phyloP scores from a whole-genome alignment of 2,113 vertebrate species.

The Peromyscus leucopus region DNA sequence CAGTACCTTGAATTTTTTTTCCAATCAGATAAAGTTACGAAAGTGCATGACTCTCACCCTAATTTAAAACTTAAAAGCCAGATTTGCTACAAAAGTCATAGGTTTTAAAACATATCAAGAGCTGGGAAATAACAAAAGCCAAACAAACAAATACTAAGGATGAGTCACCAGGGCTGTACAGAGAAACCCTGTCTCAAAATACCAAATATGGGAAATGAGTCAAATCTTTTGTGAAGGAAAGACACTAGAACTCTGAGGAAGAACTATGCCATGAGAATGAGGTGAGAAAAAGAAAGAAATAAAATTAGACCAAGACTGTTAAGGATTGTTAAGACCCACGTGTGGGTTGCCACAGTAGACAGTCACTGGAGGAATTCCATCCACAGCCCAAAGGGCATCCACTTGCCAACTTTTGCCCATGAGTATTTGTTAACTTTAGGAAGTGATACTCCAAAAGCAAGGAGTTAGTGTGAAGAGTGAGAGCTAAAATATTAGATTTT shows the following conservation, averaged over 20 bases:
- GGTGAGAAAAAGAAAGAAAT: not conserved
- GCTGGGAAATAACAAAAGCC: not conserved
- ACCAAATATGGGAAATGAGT: not conserved
- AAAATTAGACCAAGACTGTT: not conserved
- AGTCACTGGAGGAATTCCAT: not conserved
- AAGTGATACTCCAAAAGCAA: not conserved
- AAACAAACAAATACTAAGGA: not conserved
- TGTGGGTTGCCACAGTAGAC: not conserved
- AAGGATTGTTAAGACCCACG: not conserved
- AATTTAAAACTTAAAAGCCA: not conserved
- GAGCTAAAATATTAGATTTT: not conserved
- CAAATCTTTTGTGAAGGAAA: not conserved
- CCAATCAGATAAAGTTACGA: slow-evolving; percentile 20
- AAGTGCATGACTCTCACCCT: not conserved
- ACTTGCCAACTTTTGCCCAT: not conserved
- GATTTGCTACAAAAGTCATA: not conserved
- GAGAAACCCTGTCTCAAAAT: not conserved
- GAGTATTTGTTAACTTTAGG: not conserved
- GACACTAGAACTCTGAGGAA: not conserved
- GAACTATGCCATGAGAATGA: not conserved
- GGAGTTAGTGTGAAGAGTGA: not conserved
- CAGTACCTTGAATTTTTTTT: slow-evolving; percentile 14
- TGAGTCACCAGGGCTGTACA: not conserved
- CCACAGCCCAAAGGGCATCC: not conserved
- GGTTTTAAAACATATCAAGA: not conserved